Conservation (phyloP, 1,140 invertebrate genomes). For the Macrotrachela quadricornifera region DNA sequence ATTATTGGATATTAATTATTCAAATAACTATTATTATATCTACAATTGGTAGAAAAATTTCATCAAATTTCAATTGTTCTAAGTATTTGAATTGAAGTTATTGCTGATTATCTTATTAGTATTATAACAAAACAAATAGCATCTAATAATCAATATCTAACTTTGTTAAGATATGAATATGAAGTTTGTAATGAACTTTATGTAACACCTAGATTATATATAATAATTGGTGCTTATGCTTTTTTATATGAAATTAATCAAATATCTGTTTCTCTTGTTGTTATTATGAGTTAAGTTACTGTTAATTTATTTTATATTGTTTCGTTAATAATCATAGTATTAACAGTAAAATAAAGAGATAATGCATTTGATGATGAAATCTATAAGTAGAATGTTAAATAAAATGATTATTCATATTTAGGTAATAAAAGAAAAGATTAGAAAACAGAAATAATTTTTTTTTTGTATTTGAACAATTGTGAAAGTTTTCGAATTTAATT, state of each 20-base stretch:
- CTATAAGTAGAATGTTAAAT: constrained; percentile 88
- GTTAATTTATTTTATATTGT: constrained; percentile 68
- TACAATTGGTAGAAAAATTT: constrained; percentile 84
- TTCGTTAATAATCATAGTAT: constrained; percentile 89
- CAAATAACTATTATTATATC: constrained; percentile 92
- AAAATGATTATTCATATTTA: constrained; percentile 94
- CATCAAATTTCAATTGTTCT: constrained; percentile 35
- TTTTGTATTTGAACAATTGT: too few relatives aligned
- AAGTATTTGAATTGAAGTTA: constrained; percentile 54
- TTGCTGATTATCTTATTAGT: constrained; percentile 80
- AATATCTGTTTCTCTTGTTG: constrained; percentile 95
- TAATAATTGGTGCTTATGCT: constrained; percentile 94
- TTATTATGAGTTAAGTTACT: constrained; percentile 98
- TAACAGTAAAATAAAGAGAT: constrained; percentile 98
- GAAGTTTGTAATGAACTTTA: constrained; percentile 58
- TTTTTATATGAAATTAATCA: constrained; percentile 89
- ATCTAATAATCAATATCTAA: constrained; percentile 56
- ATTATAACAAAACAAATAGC: constrained; percentile 83
- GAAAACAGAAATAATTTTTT: too few relatives aligned
- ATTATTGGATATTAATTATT: constrained; percentile 57
- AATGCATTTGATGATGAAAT: constrained; percentile 80
- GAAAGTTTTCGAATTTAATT: constrained; percentile 58
- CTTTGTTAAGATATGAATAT: constrained; percentile 78
- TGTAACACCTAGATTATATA: constrained; percentile 93
- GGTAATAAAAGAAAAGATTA: too few relatives aligned